Conservation (phyloP, 2,113 vertebrate genomes). For the Butorides virescens region DNA sequence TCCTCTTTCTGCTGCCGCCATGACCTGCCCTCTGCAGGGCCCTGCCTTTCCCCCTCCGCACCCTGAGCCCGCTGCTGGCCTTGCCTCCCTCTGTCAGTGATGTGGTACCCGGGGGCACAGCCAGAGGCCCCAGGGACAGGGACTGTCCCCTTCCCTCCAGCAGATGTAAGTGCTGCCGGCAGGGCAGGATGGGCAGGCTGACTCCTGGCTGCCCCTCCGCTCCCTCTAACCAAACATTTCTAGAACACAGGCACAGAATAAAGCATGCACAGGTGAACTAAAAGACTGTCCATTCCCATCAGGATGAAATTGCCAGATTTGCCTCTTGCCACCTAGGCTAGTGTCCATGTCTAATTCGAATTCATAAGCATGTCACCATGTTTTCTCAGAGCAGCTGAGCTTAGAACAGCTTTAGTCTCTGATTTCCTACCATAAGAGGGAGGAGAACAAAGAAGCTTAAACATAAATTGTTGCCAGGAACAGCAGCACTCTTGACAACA, state of each 20-base stretch:
- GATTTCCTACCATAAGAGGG: not conserved
- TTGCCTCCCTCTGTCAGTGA: not conserved
- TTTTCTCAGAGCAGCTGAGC: not conserved
- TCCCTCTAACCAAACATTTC: not conserved
- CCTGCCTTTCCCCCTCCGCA: not conserved
- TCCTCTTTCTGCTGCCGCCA: not conserved
- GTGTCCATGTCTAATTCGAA: not conserved
- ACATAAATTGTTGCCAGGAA: not conserved
- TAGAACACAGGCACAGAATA: not conserved
- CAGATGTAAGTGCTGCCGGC: not conserved
- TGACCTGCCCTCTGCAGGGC: not conserved
- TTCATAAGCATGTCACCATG: not conserved
- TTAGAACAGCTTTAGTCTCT: not conserved
- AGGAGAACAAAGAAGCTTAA: not conserved
- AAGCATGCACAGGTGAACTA: not conserved
- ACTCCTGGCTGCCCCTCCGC: accelerated
- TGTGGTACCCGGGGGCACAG: not conserved
- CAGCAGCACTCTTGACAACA: not conserved
- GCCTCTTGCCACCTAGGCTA: not conserved
- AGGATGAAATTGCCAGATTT: not conserved
- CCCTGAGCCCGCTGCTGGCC: not conserved
- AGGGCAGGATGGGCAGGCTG: not conserved
- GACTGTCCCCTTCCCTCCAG: not conserved
- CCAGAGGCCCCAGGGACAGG: not conserved
- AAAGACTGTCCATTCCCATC: not conserved